Evolutionary conservation across 2,888 invertebrate species (phyloP), one percentile per base, ranked within the genome.

Genomic region (Meiosimyza platycephala): DNA sequence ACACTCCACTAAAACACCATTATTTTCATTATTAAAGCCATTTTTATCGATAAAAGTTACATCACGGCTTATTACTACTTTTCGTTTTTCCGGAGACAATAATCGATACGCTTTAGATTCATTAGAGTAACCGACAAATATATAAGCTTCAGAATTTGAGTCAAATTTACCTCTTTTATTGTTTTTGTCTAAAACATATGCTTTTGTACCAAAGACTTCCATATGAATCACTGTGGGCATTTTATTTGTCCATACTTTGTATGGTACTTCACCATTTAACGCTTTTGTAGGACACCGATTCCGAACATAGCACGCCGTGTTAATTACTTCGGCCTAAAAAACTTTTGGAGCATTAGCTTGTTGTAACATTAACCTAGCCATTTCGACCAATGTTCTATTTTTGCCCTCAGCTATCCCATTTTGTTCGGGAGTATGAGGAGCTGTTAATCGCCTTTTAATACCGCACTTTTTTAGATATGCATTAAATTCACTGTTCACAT

Each of bases 361-460:
- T 22, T 1, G 11, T 22, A 64, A 5, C 16, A 33, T 40, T 3
- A 1, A 12, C n/a, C 13, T n/a, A 3, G n/a, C n/a, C n/a, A n/a
- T 51, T 51, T 51, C 13, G 51, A 15, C 13, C 51, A 51, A 12
- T 51, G 51, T 51, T 12, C 51, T 51, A 16, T n/a, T 52, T n/a
- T 15, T 52, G 52, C 16, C 5, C 15, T 52, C 15, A 52, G 16
- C 6, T 52, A 52, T 16, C 52, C 52, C 6, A 16, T 52, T 52
- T 52, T 52, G 52, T 16, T 52, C 13, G 52, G 52, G 6, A 52
- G 68, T 68, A 22, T 68, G 57, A 6, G 28, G 55, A 4, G 48
- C 57, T 40, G 47, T 68, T 28, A 68, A 68, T 6, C 18, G 68
- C n/a, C 47, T 54, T 68, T 16, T 48, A n/a, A 68, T 52, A 5